Conservation (phyloP, 2,797 vertebrate genomes). For the Gymnothorax reevesii region DNA sequence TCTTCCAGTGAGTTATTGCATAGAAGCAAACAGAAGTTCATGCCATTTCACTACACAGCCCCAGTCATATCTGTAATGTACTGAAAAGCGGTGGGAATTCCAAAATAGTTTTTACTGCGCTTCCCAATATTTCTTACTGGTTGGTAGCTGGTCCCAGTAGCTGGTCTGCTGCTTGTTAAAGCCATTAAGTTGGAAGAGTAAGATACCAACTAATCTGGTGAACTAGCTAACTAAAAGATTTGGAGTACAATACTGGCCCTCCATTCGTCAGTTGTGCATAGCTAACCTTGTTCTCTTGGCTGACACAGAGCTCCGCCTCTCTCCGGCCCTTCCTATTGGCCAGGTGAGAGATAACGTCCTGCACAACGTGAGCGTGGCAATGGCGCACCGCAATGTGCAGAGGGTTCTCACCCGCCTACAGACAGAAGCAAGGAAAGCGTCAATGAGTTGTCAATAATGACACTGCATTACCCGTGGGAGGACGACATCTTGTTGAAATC, state of each 20-base stretch:
- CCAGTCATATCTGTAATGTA: too few relatives aligned
- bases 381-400: constrained; percentile 62
- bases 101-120: neutral
- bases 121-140: neutral
- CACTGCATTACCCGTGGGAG: neutral
- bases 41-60: neutral
- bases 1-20: neutral
- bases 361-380: constrained; percentile 55
- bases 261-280: neutral
- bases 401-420: constrained; percentile 55
- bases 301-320: constrained; percentile 51
- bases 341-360: constrained; percentile 56
- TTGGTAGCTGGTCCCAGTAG: too few relatives aligned
- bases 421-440: neutral
- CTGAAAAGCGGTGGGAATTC: too few relatives aligned
- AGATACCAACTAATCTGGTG: too few relatives aligned
- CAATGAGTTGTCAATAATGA: neutral
- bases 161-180: too few relatives aligned
- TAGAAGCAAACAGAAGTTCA: neutral
- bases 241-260: neutral
- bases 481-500: neutral
- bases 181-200: too few relatives aligned
- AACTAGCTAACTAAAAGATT: neutral
- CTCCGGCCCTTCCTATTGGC: constrained; percentile 47
- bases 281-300: constrained; percentile 56